Evolutionary conservation across 2,888 invertebrate species (phyloP).

Genomic region (Dilophus febrilis): DNA sequence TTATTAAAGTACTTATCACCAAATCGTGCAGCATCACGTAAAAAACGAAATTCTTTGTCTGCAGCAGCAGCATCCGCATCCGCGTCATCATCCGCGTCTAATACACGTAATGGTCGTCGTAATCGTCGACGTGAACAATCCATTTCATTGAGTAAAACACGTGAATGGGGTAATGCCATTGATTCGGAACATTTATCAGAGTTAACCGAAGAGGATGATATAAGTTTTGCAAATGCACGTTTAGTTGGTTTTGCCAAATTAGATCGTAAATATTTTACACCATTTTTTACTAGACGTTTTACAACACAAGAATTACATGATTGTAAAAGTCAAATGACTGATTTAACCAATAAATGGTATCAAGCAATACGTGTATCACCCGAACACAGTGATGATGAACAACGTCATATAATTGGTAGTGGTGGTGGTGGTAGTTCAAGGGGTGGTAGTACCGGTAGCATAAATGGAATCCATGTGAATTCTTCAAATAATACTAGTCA

Average conservation of each 20-base stretch:
- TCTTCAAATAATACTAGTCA: no score
- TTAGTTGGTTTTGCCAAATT: conserved; percentile 77
- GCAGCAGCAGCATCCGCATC: conserved; percentile 15
- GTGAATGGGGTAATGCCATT: conserved; percentile 92
- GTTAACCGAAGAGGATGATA: conserved; percentile 84
- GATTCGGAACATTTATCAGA: conserved; percentile 88
- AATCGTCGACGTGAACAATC: conserved; percentile 48
- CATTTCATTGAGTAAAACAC: conserved; percentile 90
- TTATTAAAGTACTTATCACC: conserved; percentile 73
- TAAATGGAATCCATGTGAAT: no score
- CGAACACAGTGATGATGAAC: conserved; percentile 63
- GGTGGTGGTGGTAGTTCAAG: neutral
- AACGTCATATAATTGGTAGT: conserved; percentile 16
- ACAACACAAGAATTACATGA: conserved; percentile 93
- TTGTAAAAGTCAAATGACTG: conserved; percentile 92
- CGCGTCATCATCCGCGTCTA: neutral
- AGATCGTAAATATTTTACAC: conserved; percentile 86
- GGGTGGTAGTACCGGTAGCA: no score
- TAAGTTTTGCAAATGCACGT: conserved; percentile 57
- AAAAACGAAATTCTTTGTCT: conserved; percentile 21
- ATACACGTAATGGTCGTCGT: conserved; percentile 29
- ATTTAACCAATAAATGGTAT: conserved; percentile 93
- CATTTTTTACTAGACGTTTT: conserved; percentile 90
- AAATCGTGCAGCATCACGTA: conserved; percentile 24
- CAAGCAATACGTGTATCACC: conserved; percentile 85